phyloP scores from a whole-genome alignment of 2,797 vertebrate species.

The Tiaroga cobitis region DNA sequence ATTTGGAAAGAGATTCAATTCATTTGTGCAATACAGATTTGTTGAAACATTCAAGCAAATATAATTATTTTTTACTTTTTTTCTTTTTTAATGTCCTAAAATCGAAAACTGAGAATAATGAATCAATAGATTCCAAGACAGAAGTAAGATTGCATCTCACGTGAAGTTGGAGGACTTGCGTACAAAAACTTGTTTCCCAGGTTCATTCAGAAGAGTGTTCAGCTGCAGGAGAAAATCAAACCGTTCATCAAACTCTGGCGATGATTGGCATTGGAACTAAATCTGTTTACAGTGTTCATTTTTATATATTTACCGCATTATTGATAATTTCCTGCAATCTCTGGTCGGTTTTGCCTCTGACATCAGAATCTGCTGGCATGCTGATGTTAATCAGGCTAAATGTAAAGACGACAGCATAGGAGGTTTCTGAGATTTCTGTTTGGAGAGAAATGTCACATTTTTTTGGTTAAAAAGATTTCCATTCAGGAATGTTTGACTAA shows the following conservation, averaged over 20 bases:
- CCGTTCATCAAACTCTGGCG: not conserved
- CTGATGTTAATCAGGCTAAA: slow-evolving; percentile 7
- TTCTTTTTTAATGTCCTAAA: too few species aligned
- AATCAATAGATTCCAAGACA: too few species aligned
- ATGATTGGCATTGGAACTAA: not conserved
- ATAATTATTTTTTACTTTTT: too few species aligned
- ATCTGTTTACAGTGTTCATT: not conserved
- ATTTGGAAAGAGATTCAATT: too few species aligned
- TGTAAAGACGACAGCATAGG: not conserved
- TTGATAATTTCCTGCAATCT: not conserved
- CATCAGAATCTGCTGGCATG: not conserved
- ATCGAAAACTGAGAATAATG: too few species aligned
- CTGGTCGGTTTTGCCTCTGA: not conserved
- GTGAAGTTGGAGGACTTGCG: too few species aligned
- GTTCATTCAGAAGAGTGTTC: too few species aligned
- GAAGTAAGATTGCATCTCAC: too few species aligned
- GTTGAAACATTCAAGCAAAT: too few species aligned
- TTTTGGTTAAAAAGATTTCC: not conserved
- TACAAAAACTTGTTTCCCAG: fast-evolving
- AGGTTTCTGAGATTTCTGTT: slow-evolving; percentile 32
- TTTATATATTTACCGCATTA: not conserved
- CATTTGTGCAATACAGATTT: too few species aligned
- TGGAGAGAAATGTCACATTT: not conserved
- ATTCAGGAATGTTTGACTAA: too few species aligned
- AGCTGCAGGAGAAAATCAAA: too few species aligned